Evolutionary conservation across 2,113 vertebrate species (phyloP).

Genomic region (Theristicus caerulescens): DNA sequence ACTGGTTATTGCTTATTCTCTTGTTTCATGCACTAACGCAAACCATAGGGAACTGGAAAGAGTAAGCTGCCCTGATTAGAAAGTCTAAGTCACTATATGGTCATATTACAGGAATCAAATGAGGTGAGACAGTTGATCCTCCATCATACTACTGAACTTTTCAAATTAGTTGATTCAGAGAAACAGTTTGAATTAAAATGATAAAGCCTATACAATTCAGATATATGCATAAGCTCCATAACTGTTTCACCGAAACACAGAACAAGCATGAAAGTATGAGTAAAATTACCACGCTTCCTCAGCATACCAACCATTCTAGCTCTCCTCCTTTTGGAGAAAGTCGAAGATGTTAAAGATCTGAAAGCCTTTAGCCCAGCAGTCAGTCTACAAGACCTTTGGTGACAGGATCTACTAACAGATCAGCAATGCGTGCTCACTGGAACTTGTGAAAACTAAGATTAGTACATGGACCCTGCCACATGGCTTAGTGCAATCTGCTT

Average conservation of each 20-base stretch:
- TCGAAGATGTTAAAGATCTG: background rate
- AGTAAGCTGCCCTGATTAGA: background rate
- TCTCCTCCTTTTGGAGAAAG: background rate
- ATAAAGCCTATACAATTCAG: background rate
- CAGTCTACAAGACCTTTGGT: background rate
- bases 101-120: background rate
- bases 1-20: background rate
- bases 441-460: background rate
- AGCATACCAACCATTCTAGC: background rate
- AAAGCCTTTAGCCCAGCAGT: background rate
- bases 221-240: background rate
- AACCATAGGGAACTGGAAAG: background rate
- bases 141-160: background rate
- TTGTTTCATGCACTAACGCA: background rate
- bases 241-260: background rate
- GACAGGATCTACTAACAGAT: background rate
- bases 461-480: background rate
- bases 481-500: background rate
- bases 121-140: background rate
- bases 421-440: background rate
- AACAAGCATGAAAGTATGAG: rapidly evolving
- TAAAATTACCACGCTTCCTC: background rate
- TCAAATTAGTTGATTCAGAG: background rate
- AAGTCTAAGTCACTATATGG: background rate
- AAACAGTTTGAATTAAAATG: background rate